These are phyloP conservation scores for Troides helena DNA, from an alignment of 2,888 invertebrate species.

Conservation along the genomic window DNA sequence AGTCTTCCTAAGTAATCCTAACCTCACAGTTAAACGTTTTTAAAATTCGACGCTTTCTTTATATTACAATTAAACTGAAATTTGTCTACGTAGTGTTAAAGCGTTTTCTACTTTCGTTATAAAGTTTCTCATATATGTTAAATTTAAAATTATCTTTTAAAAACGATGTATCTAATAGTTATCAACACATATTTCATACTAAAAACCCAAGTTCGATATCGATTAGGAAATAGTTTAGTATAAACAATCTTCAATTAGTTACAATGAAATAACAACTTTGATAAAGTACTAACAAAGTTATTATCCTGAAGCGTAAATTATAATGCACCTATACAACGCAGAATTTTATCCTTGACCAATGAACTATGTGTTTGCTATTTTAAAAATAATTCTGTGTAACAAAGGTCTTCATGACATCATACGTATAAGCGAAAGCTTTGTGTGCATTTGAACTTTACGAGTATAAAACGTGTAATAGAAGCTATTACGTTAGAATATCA, in stretches of 20 bases:
- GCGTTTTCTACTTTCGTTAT: no score
- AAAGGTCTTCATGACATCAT: slow-evolving; percentile 16
- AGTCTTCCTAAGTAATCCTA: no score
- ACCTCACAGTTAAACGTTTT: no score
- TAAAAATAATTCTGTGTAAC: slow-evolving; percentile 4
- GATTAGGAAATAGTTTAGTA: no score
- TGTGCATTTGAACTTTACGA: slow-evolving; percentile 7
- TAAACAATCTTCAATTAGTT: neutral
- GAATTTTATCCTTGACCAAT: slow-evolving; percentile 17
- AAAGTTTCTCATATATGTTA: no score
- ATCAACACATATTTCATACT: no score
- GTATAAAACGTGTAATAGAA: neutral
- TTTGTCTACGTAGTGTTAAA: no score
- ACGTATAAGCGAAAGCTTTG: neutral
- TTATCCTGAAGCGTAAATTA: slow-evolving; percentile 23
- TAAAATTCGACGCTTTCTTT: no score
- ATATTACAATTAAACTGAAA: no score
- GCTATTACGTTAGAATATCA: neutral
- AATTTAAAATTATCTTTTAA: no score
- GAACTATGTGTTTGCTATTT: slow-evolving; percentile 6
- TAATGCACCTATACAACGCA: slow-evolving; percentile 8
- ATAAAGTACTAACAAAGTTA: neutral
- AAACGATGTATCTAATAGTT: no score
- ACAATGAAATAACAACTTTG: neutral
- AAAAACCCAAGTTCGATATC: no score